Percentiles rank a stretch among this genome's conserved stretches.
Conservation (phyloP, 2,113 vertebrate species). For the Xiphophorus hellerii region DNA sequence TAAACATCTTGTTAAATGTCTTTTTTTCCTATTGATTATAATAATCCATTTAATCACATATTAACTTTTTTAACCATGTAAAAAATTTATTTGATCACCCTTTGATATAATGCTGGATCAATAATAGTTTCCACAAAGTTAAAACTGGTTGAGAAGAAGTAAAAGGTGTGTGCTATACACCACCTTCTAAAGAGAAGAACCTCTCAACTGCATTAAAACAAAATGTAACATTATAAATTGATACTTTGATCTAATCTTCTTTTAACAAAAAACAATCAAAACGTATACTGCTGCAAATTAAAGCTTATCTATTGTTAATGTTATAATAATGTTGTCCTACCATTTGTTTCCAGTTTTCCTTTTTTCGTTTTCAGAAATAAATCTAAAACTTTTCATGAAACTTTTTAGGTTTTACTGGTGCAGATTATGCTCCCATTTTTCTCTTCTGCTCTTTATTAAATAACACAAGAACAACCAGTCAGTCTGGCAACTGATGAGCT, state of each 20-base stretch:
- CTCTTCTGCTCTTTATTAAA: no score
- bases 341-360: no score
- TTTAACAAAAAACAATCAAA: neutral
- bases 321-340: neutral
- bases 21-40: neutral
- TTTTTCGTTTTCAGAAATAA: no score
- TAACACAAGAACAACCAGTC: no score
- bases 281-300: neutral
- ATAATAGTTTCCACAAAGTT: neutral
- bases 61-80: conserved; percentile 16
- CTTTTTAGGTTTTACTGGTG: no score
- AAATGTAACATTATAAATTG: neutral
- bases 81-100: neutral
- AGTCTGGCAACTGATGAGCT: no score
- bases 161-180: conserved; percentile 36
- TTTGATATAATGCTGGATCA: neutral
- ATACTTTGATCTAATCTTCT: neutral
- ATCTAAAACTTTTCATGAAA: no score
- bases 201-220: neutral
- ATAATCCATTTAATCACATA: neutral
- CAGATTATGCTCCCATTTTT: no score
- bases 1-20: neutral
- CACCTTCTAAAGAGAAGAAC: neutral
- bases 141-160: conserved; percentile 5
- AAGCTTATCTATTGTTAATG: neutral